These are phyloP conservation scores for Pelagia noctiluca DNA, from an alignment of 30 jellyfish, hydroid and myxozoan species.

Conservation along the genomic window DNA sequence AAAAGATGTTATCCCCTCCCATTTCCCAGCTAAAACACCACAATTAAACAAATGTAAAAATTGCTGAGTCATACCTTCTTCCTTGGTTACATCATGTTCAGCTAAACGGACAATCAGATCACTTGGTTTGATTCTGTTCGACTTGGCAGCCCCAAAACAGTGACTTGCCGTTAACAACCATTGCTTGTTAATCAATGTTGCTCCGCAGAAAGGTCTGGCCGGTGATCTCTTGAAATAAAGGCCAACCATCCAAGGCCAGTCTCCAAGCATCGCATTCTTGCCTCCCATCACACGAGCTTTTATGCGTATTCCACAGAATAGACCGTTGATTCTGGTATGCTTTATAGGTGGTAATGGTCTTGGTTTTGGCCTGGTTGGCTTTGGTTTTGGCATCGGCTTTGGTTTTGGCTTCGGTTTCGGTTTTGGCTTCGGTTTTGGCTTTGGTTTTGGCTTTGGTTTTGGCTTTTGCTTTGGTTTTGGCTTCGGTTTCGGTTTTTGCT, in stretches of 20 bases:
- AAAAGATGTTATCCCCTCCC: too few species aligned
- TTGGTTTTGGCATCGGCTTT: neutral
- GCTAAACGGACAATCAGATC: neutral
- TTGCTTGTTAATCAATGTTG: conserved; percentile 3
- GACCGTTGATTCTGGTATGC: neutral
- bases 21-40: too few species aligned
- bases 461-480: conserved; percentile 4
- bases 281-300: conserved; percentile 50
- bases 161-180: conserved; percentile 49
- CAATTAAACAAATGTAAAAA: too few species aligned
- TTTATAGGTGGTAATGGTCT: neutral
- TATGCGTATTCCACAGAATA: conserved; percentile 7
- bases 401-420: conserved; percentile 8
- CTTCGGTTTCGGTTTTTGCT: conserved; percentile 5
- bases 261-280: conserved; percentile 7
- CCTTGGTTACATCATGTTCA: neutral
- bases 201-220: conserved; percentile 9
- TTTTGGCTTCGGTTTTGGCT: conserved; percentile 10
- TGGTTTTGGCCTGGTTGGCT: conserved; percentile 2
- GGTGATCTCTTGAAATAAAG: conserved; percentile 1
- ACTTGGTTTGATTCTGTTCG: neutral
- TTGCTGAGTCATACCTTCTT: neutral
- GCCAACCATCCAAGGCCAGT: conserved; percentile 62
- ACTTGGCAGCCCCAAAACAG: conserved; percentile 3
- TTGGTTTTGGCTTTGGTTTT: neutral